Conservation (phyloP, 2,888 invertebrate genomes). For the Eupeodes luniger region DNA sequence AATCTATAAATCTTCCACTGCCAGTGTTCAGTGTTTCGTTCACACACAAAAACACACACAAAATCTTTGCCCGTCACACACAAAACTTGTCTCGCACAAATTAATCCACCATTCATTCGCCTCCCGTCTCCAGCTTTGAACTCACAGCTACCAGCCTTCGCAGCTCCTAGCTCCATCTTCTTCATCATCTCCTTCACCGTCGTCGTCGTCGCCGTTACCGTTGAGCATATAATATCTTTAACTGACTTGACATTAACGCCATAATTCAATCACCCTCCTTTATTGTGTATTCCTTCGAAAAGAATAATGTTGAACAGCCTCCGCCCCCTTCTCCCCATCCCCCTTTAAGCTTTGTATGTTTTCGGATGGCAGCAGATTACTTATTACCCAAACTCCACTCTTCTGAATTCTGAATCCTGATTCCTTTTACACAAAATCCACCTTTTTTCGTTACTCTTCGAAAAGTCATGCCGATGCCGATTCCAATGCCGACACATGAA, state of each 20-base stretch:
- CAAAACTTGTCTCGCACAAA: conserved; percentile 54
- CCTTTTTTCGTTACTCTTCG: conserved; percentile 53
- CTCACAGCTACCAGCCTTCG: too few species aligned
- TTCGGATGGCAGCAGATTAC: conserved; percentile 61
- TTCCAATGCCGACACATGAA: conserved; percentile 15
- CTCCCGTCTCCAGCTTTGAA: not conserved
- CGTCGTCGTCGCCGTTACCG: not conserved
- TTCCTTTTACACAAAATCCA: conserved; percentile 12
- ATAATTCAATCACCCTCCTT: conserved; percentile 74
- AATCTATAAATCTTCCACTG: conserved; percentile 69
- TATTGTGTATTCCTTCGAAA: conserved; percentile 35
- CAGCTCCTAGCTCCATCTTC: too few species aligned
- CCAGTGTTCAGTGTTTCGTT: conserved; percentile 19
- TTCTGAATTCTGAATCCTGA: conserved; percentile 5
- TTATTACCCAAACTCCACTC: conserved; percentile 52
- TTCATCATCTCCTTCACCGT: not conserved
- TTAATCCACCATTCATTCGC: conserved; percentile 35
- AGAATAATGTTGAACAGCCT: conserved; percentile 24
- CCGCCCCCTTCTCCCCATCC: not conserved
- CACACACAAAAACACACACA: conserved; percentile 18
- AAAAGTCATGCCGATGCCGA: conserved; percentile 43
- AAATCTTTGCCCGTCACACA: conserved; percentile 25
- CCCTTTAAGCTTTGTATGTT: not conserved
- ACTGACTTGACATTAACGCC: conserved; percentile 69
- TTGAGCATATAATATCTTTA: conserved; percentile 38